Conservation (phyloP, 2,113 vertebrate genomes). For the Dissostichus mawsoni region DNA sequence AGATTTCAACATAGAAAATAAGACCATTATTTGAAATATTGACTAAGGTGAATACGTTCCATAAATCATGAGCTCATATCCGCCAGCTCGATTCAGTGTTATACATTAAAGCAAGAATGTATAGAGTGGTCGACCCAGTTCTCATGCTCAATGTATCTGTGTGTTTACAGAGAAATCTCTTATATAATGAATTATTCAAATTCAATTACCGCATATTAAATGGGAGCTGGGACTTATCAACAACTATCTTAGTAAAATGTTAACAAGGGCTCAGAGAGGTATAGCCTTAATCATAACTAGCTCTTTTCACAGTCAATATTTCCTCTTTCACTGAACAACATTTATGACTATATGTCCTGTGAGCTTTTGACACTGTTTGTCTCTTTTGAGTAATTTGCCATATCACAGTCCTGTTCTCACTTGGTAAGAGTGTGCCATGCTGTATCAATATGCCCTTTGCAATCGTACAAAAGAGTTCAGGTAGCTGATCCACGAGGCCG, state of each 20-base stretch:
- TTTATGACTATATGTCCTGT: slow-evolving; percentile 36
- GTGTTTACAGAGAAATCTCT: slow-evolving; percentile 41
- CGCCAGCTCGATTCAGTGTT: slow-evolving; percentile 20
- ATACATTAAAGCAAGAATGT: slow-evolving; percentile 29
- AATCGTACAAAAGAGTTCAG: slow-evolving; percentile 57
- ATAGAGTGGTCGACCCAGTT: slow-evolving; percentile 30
- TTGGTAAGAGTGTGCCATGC: not conserved
- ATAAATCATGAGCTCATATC: slow-evolving; percentile 29
- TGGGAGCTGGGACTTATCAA: slow-evolving; percentile 35
- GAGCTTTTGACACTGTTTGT: slow-evolving; percentile 33
- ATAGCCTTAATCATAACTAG: slow-evolving; percentile 7
- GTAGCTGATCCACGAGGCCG: slow-evolving; percentile 31
- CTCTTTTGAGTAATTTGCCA: slow-evolving; percentile 32
- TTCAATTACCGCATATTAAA: slow-evolving; percentile 65
- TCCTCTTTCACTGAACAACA: slow-evolving; percentile 27
- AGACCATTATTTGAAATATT: not conserved
- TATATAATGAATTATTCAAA: slow-evolving; percentile 63
- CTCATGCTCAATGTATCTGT: slow-evolving; percentile 36
- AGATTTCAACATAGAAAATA: slow-evolving; percentile 28
- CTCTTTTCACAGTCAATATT: slow-evolving; percentile 31
- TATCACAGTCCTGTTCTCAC: slow-evolving; percentile 31
- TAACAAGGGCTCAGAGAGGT: slow-evolving; percentile 47
- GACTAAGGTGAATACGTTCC: too few relatives aligned
- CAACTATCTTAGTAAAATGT: slow-evolving; percentile 37
- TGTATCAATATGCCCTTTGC: slow-evolving; percentile 52